These are phyloP conservation scores for Coccyzus lansbergi DNA, from an alignment of 2,797 vertebrate genomes.

Conservation along the genomic window DNA sequence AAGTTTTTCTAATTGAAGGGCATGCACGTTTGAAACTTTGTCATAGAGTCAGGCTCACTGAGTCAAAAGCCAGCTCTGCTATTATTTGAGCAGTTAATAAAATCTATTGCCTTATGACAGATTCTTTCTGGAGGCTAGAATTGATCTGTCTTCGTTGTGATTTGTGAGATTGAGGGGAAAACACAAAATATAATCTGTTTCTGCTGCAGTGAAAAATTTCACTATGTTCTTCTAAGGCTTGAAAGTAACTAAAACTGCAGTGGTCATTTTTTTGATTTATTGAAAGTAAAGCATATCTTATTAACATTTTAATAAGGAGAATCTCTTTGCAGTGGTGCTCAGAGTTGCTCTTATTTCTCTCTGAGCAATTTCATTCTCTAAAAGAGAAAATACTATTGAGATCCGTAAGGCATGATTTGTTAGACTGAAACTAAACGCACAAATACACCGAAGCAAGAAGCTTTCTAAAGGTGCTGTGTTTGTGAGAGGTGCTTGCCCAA, in stretches of 20 bases:
- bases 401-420: conserved; percentile 65
- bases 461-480: conserved; percentile 70
- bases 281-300: conserved; percentile 74
- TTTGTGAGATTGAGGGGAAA: conserved; percentile 71
- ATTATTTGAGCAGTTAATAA: conserved; percentile 75
- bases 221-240: not conserved
- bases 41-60: conserved; percentile 5
- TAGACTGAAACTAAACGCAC: conserved; percentile 63
- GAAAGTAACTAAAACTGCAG: conserved; percentile 39
- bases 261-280: conserved; percentile 70
- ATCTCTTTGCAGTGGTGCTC: conserved; percentile 48
- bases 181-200: conserved; percentile 65
- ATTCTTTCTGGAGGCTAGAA: conserved; percentile 70
- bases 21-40: not conserved
- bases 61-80: conserved; percentile 29
- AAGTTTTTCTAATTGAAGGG: conserved; percentile 42
- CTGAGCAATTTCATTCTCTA: conserved; percentile 54
- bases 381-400: conserved; percentile 44
- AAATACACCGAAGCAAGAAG: conserved; percentile 49
- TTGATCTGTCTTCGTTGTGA: conserved; percentile 74
- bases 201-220: conserved; percentile 18
- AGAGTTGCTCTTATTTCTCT: conserved; percentile 47
- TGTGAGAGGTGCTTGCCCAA: conserved; percentile 66
- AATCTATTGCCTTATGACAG: conserved; percentile 73
- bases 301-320: conserved; percentile 79